Base-by-base conservation (phyloP, 2,888 invertebrate species). In the Allophyes oxyacanthae region DNA sequence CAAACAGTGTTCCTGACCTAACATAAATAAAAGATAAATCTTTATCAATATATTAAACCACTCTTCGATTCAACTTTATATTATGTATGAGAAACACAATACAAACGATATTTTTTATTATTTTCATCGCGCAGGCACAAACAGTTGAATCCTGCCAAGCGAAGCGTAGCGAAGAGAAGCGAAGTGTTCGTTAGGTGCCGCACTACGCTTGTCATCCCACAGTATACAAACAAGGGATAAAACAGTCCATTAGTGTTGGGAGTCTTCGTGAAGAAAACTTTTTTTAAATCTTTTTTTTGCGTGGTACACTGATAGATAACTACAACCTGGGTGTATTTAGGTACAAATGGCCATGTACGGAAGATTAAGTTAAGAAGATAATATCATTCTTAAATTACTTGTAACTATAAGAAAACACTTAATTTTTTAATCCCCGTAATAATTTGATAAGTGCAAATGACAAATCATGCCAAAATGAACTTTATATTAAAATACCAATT, bases 171-270 rank as follows among this genome's bases (percentile, higher is more conserved):
- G 56, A 42, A 37, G 14, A 20, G 20, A 20, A 20, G 38, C 45
- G 56, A 56, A 63, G 50, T 34, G 36, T 56, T 75, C 77, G 77
- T 83, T 76, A 78, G 64, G 53, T 64, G 64, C 62, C 50, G 58
- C 70, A 64, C 75, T 65, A 68, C 64, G 72, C 65, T 78, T 75
- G 75, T 81, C 81, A 78, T 81, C 78, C 66, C 71, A 72, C 74
- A 66, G 68, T 69, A 63, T 70, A 73, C 80, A 85, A 86, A 86
- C 83, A 86, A 81, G 82, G 71, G 75, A 82, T 78, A 82, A 81
- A 77, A 75, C 77, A 78, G 82, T 85, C 85, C 86, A 88, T 86
- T 88, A 86, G 79, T 67, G 79, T 61, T 67, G 64, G 63, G 69
- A 82, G 78, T 78, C 79, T 79, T 60, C 64, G 73, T 66, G 33